Evolutionary conservation across 2,113 vertebrate genomes (phyloP), one percentile per base, ranked within the genome.

Genomic region (Nanorana parkeri): DNA sequence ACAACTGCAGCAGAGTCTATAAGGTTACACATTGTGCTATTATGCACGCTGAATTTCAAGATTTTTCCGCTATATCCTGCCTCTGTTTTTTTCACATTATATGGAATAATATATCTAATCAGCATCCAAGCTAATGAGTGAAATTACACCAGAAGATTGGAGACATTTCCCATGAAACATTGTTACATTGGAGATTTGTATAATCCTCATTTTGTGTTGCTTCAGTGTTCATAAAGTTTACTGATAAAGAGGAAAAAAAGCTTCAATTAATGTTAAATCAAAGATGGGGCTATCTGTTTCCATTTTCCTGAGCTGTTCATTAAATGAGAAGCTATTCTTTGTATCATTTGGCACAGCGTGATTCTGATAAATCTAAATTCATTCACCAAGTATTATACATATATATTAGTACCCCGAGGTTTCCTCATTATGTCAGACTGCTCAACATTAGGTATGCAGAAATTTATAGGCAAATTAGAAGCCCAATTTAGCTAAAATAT

Each of bases 391-490:
- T 69, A 36, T 80, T 41, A 68, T 68, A 69, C 55, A 71, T 80
- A 79, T 68, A 80, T 80, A 80, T 80, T 80, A 69, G 78, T 69
- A 69, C 78, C 78, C 78, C 47, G 78, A 69, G 78, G 78, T 80
- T 79, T 80, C 55, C 54, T 80, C 36, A 54, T 68, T 80, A 69
- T 80, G 78, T 80, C 78, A 71, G 55, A 51, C 56, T 58, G 66
- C 23, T 69, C 36, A 36, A 68, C 78, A 71, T 80, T 80, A 80
- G 66, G 65, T 60, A 61, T 51, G 55, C 32, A 32, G 55, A 26
- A 80, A 80, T 80, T 80, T 80, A 80, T 80, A 60, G 78, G 23
- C 54, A 80, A 80, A 80, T 80, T 80, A 80, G 78, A 47, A 69
- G 78, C 32, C 78, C 55, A 80, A 80, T 80, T 80, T 80, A 80